Evolutionary conservation across 2,797 vertebrate genomes (phyloP).

Genomic region (Tachyglossus aculeatus): DNA sequence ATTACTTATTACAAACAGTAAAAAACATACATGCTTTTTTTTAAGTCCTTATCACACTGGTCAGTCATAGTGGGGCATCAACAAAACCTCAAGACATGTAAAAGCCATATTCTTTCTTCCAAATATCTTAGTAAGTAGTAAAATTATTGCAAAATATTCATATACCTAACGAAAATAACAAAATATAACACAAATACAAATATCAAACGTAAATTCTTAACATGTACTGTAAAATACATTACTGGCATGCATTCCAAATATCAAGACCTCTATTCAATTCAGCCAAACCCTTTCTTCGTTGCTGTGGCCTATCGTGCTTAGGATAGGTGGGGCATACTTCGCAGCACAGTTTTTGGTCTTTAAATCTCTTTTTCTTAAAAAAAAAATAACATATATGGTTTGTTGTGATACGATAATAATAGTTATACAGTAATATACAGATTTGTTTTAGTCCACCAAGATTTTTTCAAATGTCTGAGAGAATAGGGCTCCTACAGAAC

Average conservation of each 20-base stretch:
- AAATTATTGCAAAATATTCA: conserved; percentile 82
- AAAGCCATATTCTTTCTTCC: conserved; percentile 86
- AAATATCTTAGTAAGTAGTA: conserved; percentile 70
- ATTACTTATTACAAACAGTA: conserved; percentile 98
- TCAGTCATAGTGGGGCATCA: conserved; percentile 81
- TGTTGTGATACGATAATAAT: conserved; percentile 52
- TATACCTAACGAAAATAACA: conserved; percentile 76
- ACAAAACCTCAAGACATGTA: conserved; percentile 85
- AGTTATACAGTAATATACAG: conserved; percentile 62
- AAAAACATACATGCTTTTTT: conserved; percentile 97
- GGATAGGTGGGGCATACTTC: conserved; percentile 58
- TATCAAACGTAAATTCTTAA: conserved; percentile 77
- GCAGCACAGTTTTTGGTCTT: conserved; percentile 86
- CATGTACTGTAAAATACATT: conserved; percentile 78
- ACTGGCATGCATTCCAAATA: conserved; percentile 80
- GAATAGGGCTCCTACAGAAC: conserved; percentile 78
- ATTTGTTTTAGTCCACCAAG: conserved; percentile 40
- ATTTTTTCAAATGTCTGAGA: conserved; percentile 43
- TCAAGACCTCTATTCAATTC: conserved; percentile 74
- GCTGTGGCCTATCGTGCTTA: conserved; percentile 52
- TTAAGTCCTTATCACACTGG: conserved; percentile 78
- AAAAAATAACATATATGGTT: conserved; percentile 71
- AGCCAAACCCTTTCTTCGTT: conserved; percentile 65
- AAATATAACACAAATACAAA: conserved; percentile 81
- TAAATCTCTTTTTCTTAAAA: conserved; percentile 68